Evolutionary conservation across 1,140 invertebrate species (phyloP).

Genomic region (Bombus confusus): DNA sequence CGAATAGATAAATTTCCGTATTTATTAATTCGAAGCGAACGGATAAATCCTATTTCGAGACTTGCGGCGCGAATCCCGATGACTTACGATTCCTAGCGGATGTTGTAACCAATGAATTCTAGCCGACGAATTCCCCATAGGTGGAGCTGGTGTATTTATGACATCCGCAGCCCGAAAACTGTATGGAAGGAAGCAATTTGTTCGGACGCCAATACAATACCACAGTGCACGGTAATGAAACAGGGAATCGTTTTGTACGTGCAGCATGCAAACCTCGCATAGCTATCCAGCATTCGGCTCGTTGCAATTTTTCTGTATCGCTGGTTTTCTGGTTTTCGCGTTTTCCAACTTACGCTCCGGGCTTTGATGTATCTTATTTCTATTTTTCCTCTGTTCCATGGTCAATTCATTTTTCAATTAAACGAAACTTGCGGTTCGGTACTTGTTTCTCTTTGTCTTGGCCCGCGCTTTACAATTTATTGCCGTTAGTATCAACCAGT

Average conservation of each 20-base stretch:
- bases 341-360: background rate
- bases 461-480: background rate
- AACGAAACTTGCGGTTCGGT: background rate
- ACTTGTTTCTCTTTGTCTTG: background rate
- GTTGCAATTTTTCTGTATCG: conserved; percentile 14
- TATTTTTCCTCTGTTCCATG: background rate
- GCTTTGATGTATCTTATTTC: background rate
- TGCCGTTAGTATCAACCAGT: no score
- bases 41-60: conserved; percentile 51
- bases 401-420: background rate
- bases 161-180: conserved; percentile 66
- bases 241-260: conserved; percentile 41
- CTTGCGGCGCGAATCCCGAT: conserved; percentile 47
- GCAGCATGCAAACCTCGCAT: background rate
- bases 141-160: conserved; percentile 58
- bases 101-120: conserved; percentile 42
- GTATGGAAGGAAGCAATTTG: conserved; percentile 66
- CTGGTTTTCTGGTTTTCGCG: background rate
- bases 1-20: no score
- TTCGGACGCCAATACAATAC: conserved; percentile 62
- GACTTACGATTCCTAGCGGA: conserved; percentile 49
- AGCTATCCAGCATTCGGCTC: background rate
- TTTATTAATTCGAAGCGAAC: conserved; percentile 10
- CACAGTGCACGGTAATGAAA: conserved; percentile 43
- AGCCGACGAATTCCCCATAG: conserved; percentile 61